A percentile compares a stretch with the other conserved stretches of the same genome.
Conservation (phyloP, 2,797 vertebrate species). For the Rhynchotus rufescens region DNA sequence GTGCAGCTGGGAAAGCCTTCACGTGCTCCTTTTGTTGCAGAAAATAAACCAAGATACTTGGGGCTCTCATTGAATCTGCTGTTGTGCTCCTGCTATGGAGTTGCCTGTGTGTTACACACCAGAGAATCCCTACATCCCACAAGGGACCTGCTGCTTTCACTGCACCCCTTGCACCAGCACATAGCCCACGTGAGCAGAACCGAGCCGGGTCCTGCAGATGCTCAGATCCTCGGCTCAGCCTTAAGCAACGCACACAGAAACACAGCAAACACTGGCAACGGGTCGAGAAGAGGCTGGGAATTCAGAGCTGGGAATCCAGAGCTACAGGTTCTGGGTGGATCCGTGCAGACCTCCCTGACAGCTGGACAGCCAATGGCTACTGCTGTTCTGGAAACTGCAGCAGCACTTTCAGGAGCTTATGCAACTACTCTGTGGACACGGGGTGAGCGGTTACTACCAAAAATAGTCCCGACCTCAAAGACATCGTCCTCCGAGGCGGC, state of each 20-base stretch:
- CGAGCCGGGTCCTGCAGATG: not conserved
- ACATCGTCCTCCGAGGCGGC: not conserved
- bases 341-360: not conserved
- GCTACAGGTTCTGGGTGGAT: not conserved
- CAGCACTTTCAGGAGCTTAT: not conserved
- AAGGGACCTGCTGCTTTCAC: not conserved
- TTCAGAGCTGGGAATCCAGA: not conserved
- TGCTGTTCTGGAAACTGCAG: not conserved
- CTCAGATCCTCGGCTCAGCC: not conserved
- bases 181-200: not conserved
- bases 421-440: not conserved
- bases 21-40: not conserved
- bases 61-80: not conserved
- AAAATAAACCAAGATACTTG: too few relatives aligned
- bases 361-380: not conserved
- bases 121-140: not conserved
- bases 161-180: not conserved
- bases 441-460: not conserved
- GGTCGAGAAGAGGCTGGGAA: not conserved
- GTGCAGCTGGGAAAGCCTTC: not conserved
- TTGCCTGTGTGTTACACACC: not conserved
- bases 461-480: constrained; percentile 29
- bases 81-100: not conserved
- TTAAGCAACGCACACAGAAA: not conserved
- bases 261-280: not conserved